phyloP scores from a whole-genome alignment of 2,797 vertebrate genomes.

The Schizopygopsis malacanthus region DNA sequence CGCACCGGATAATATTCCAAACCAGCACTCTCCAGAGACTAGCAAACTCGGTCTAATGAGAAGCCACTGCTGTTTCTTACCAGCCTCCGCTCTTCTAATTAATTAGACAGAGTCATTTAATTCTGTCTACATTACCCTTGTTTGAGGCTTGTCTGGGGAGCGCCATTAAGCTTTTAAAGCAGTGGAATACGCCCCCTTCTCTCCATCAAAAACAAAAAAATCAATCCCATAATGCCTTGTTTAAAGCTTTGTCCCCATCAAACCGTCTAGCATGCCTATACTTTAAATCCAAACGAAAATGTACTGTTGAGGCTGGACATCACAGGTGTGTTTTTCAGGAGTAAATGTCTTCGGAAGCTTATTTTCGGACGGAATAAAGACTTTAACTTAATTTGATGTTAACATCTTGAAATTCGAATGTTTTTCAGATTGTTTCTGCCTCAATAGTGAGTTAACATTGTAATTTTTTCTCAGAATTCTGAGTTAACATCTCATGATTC shows the following conservation, averaged over 20 bases:
- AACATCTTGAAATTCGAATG: not conserved
- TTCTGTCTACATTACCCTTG: slow-evolving; percentile 50
- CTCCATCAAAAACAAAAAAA: slow-evolving; percentile 30
- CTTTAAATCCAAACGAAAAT: slow-evolving; percentile 17
- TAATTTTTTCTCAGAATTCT: too few species aligned
- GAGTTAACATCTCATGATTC: too few species aligned
- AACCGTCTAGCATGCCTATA: slow-evolving; percentile 3
- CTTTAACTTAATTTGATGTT: not conserved
- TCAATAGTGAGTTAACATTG: not conserved
- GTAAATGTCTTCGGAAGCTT: not conserved
- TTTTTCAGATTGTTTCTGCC: not conserved
- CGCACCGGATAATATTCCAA: slow-evolving; percentile 73
- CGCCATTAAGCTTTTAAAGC: slow-evolving; percentile 38
- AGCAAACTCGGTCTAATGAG: slow-evolving; percentile 56
- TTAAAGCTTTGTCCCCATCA: slow-evolving; percentile 12
- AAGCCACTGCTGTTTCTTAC: slow-evolving; percentile 63
- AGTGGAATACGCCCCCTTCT: not conserved
- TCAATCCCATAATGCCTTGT: not conserved
- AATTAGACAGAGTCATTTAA: slow-evolving; percentile 63
- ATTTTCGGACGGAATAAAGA: not conserved
- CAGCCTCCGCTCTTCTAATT: slow-evolving; percentile 62
- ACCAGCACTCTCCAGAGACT: slow-evolving; percentile 66
- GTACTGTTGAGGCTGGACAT: not conserved
- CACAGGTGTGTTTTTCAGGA: slow-evolving; percentile 22
- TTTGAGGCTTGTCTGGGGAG: slow-evolving; percentile 42